Conservation (phyloP, 2,113 vertebrate species). For the Ptyas mucosa region DNA sequence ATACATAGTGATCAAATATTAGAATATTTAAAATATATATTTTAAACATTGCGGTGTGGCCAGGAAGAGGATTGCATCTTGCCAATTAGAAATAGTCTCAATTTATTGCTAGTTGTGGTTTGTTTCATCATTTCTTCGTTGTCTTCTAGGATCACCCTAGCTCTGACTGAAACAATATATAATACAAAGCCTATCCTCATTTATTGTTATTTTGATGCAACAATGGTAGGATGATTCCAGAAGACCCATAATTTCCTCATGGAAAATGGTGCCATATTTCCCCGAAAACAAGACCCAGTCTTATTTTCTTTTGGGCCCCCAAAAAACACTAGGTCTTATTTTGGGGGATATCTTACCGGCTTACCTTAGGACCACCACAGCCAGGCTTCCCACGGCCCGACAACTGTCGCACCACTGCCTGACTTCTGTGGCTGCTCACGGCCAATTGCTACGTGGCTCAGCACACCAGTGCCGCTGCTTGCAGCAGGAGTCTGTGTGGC, state of each 20-base stretch:
- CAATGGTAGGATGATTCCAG: background rate
- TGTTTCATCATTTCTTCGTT: background rate
- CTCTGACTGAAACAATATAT: background rate
- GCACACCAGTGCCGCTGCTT: too few relatives aligned
- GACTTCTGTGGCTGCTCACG: too few relatives aligned
- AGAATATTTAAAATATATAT: background rate
- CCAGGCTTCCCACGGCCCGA: too few relatives aligned
- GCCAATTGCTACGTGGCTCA: too few relatives aligned
- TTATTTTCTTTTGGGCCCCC: too few relatives aligned
- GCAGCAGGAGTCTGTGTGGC: too few relatives aligned
- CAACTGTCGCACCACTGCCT: too few relatives aligned
- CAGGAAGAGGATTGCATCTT: background rate
- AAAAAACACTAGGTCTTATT: too few relatives aligned
- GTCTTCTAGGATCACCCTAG: background rate
- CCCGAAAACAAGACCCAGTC: too few relatives aligned
- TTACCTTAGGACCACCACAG: too few relatives aligned
- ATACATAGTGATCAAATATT: background rate
- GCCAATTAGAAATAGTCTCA: background rate
- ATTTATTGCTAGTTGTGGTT: background rate
- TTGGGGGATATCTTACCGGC: too few relatives aligned
- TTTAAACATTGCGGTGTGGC: background rate
- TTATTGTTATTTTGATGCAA: background rate
- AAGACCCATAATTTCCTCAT: background rate
- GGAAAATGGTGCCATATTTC: background rate
- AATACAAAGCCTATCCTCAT: background rate